Evolutionary conservation across 2,888 invertebrate genomes (phyloP), one percentile per base, ranked within the genome.

Genomic region (Panorpa germanica): DNA sequence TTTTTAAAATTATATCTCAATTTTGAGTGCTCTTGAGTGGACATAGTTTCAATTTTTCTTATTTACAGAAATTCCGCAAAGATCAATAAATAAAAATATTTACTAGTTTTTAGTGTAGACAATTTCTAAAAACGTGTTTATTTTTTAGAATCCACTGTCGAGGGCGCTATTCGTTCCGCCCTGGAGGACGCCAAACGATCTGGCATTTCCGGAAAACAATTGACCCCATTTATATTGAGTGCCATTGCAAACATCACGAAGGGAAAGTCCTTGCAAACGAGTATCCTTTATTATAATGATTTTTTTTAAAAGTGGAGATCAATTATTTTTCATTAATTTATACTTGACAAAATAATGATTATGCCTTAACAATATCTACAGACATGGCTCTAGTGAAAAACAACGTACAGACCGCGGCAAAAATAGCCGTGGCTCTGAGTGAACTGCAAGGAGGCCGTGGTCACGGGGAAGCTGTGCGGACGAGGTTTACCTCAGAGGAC

Each of bases 311-410:
- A 7, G 5, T 12, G 10, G 14, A 10, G 15, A 10, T 14, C 7
- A 10, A 24, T 8, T 20, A 11, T 8, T 28, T 5, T 21, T 24
- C 10, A 28, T 28, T 13, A 14, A 18, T 25, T 26, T 26, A 26
- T 15, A 14, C 20, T 21, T 9, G 13, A 18, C 49, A 51, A 52
- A 53, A 49, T 45, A 42, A 50, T 50, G 49, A 52, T 45, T 49
- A 48, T 30, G 31, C 29, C 25, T 33, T 33, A 34, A 32, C 27
- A 18, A 11, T 14, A 5, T 38, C 27, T 29, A 24, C 33, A 83
- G 83, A 95, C 59, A 76, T 88, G 41, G 85, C 80, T 16, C 62
- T 98, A 34, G 76, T 98, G 44, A 75, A 83, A 59, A 90, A 95
- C 56, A 96, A 96, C 56, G 95, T 91, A 3, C 59, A 54, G 45